These are phyloP conservation scores for Tachina fera DNA, from an alignment of 2,888 invertebrate genomes.

Conservation along the genomic window DNA sequence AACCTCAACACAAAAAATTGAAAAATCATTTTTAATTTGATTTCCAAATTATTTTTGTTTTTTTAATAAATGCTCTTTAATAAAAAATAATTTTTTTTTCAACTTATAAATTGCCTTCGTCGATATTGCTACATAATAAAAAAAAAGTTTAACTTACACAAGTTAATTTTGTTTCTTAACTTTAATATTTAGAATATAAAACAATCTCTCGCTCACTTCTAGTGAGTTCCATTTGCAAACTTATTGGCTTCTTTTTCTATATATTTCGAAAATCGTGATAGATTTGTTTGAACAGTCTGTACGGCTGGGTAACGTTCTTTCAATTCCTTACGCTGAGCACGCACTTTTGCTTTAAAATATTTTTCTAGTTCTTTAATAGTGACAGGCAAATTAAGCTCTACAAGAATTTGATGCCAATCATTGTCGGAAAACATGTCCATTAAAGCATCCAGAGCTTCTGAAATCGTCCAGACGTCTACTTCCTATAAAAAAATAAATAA, in stretches of 20 bases:
- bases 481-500: constrained; percentile 83
- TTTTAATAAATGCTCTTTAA: constrained; percentile 41
- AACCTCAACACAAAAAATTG: too few species aligned
- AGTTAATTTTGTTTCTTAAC: constrained; percentile 18
- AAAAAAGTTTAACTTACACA: constrained; percentile 33
- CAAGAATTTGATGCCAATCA: constrained; percentile 87
- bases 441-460: constrained; percentile 89
- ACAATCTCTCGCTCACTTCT: constrained; percentile 7
- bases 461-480: constrained; percentile 88
- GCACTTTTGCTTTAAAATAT: constrained; percentile 87
- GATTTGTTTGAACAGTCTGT: constrained; percentile 87
- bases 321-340: constrained; percentile 85
- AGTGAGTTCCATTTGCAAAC: constrained; percentile 42
- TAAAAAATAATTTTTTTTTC: neutral
- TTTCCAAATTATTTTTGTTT: too few species aligned
- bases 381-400: constrained; percentile 86
- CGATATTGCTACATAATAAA: neutral
- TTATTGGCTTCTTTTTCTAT: constrained; percentile 74
- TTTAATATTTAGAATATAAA: neutral
- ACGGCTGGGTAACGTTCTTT: constrained; percentile 89
- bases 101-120: constrained; percentile 16
- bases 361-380: constrained; percentile 85
- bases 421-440: constrained; percentile 92
- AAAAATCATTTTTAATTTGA: too few species aligned
- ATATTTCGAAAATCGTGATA: constrained; percentile 89